These are phyloP conservation scores for Gonatopus flavifemur DNA, from an alignment of 1,140 invertebrate species.

Conservation along the genomic window DNA sequence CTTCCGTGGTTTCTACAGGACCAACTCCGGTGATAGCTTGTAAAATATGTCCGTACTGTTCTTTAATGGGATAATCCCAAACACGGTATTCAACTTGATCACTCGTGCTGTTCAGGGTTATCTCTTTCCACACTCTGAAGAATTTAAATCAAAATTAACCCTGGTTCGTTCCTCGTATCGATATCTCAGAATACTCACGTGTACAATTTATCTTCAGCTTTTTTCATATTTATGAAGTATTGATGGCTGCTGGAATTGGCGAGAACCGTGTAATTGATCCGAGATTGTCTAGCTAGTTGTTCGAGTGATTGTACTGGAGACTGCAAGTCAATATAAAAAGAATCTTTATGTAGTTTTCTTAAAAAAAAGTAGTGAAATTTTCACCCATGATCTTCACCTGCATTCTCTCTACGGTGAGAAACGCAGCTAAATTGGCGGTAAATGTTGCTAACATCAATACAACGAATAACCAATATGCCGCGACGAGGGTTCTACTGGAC, in stretches of 20 bases:
- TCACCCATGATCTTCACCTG: constrained; percentile 66
- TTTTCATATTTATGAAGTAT: constrained; percentile 91
- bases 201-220: constrained; percentile 85
- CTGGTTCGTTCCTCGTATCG: background rate
- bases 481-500: constrained; percentile 80
- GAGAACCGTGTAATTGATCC: constrained; percentile 91
- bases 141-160: background rate
- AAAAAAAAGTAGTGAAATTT: too few species aligned
- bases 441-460: constrained; percentile 93
- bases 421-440: constrained; percentile 95
- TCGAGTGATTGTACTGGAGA: constrained; percentile 85
- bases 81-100: constrained; percentile 79
- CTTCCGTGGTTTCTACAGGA: constrained; percentile 67
- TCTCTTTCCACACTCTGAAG: constrained; percentile 82
- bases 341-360: constrained; percentile 3
- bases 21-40: constrained; percentile 78
- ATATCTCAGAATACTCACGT: constrained; percentile 60
- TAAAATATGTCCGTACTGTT: constrained; percentile 86
- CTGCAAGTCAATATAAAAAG: constrained; percentile 48
- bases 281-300: constrained; percentile 81
- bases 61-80: constrained; percentile 91
- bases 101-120: constrained; percentile 77
- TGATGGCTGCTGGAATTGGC: constrained; percentile 75
- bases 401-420: constrained; percentile 95
- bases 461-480: constrained; percentile 92